phyloP scores from a whole-genome alignment of 2,797 vertebrate species.

The Chelmon rostratus region DNA sequence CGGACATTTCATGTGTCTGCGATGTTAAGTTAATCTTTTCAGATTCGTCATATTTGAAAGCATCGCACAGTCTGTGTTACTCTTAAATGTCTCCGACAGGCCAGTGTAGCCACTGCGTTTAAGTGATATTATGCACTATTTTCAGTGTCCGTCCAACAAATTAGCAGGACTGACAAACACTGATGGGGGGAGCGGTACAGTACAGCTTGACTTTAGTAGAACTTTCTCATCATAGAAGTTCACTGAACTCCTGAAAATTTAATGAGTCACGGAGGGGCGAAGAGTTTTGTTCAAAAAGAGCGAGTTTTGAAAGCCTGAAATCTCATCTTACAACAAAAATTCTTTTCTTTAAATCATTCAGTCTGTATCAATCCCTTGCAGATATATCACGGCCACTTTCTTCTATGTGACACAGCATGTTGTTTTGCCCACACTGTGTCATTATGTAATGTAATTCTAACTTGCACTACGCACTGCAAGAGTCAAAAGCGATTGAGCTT shows the following conservation, averaged over 20 bases:
- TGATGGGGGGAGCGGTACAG: not conserved
- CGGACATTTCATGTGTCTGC: not conserved
- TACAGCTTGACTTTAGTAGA: not conserved
- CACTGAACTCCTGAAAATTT: not conserved
- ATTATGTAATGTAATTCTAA: conserved; percentile 51
- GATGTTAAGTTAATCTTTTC: conserved; percentile 8
- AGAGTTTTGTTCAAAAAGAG: not conserved
- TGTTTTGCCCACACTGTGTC: conserved; percentile 14
- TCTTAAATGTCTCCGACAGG: conserved; percentile 13
- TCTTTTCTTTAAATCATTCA: not conserved
- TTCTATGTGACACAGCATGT: conserved; percentile 5
- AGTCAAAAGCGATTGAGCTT: conserved; percentile 62
- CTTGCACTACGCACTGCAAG: conserved; percentile 47
- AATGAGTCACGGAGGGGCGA: not conserved
- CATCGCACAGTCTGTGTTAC: not conserved
- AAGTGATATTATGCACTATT: not conserved
- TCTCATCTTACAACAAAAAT: not conserved
- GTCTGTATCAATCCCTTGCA: not conserved
- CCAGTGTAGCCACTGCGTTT: not conserved
- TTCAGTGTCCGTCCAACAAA: not conserved
- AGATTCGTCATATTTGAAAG: conserved; percentile 11
- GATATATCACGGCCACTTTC: conserved; percentile 15
- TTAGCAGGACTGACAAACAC: not conserved
- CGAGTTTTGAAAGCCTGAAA: not conserved
- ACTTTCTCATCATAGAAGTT: not conserved